These are phyloP conservation scores for Oenanthe melanoleuca DNA, from an alignment of 2,113 vertebrate species.

Conservation along the genomic window DNA sequence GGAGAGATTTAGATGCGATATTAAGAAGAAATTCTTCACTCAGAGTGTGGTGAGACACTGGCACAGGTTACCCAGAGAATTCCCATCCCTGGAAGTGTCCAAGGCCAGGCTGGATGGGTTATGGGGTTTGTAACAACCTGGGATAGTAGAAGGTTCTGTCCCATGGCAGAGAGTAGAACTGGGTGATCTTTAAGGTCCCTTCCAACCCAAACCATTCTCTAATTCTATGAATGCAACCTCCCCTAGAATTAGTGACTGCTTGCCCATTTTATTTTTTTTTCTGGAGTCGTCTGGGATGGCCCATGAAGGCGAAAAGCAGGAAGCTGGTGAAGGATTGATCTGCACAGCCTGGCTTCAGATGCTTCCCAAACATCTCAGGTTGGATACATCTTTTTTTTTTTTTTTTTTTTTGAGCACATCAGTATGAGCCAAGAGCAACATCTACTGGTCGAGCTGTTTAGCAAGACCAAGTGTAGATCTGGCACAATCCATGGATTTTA, in stretches of 20 bases:
- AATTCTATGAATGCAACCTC: background rate
- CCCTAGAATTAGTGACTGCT: background rate
- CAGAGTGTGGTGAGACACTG: background rate
- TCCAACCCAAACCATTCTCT: background rate
- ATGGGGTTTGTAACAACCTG: background rate
- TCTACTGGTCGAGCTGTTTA: slow-evolving; percentile 41
- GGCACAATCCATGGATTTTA: background rate
- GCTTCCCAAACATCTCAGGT: background rate
- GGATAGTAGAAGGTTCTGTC: too few relatives aligned
- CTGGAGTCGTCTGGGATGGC: background rate
- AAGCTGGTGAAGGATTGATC: background rate
- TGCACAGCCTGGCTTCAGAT: background rate
- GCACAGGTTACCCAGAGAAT: background rate
- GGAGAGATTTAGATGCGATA: background rate
- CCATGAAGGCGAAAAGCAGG: background rate
- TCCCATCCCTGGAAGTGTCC: background rate
- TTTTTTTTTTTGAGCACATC: background rate
- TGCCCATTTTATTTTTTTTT: background rate
- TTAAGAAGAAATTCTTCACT: background rate
- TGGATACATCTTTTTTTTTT: background rate
- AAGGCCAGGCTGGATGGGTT: background rate
- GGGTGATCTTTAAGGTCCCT: background rate
- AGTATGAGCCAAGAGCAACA: slow-evolving; percentile 54
- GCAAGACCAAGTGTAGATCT: background rate
- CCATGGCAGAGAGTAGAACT: background rate